Base-by-base conservation (phyloP, 2,113 vertebrate species). In the Pangasianodon gigas region DNA sequence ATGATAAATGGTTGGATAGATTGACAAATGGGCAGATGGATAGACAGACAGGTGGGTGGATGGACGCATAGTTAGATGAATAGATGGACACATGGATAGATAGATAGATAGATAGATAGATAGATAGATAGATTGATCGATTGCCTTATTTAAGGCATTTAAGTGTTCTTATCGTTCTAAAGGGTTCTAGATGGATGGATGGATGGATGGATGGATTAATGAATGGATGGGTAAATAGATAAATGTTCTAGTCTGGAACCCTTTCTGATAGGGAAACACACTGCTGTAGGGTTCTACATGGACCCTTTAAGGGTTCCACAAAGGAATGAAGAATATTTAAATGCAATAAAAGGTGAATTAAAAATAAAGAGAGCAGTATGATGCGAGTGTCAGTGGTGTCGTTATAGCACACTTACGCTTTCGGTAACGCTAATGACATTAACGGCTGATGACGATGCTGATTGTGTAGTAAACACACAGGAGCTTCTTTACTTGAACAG, bases 401-500 rank as follows among this genome's bases (percentile, higher is more conserved):
- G 13, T 69, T 69, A 18, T 18, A 21, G 69, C 16, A 14, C 37
- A 41, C 32, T 41, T 74, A 7, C 19, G 16, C 37, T 18, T 18
- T 32, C 5, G 8, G 5, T 74, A 74, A 41, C 19, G 6, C 32
- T 74, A 74, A 74, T 74, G 37, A 77, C 41, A 46, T 77, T 26
- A 24, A 26, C 21, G 14, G 41, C 19, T 46, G 74, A n/a, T n/a
- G 79, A 32, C 32, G 79, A n/a, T 3, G 75, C 4, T 29, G 44
- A 46, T 62, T 41, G 21, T 21, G 84, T 85, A 48, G 54, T 77
- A 74, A 89, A 46, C 51, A 84, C 10, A 32, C 89, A 81, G 26
- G 2, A 60, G 84, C 44, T 69, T 84, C 41, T 56, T 54, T 77
- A 52, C 32, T 37, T 52, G 48, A 86, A 51, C 37, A 37, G 93